Evolutionary conservation across 1,140 invertebrate genomes (phyloP), one percentile per base, ranked within the genome.

Genomic region (Ceratitis capitata): DNA sequence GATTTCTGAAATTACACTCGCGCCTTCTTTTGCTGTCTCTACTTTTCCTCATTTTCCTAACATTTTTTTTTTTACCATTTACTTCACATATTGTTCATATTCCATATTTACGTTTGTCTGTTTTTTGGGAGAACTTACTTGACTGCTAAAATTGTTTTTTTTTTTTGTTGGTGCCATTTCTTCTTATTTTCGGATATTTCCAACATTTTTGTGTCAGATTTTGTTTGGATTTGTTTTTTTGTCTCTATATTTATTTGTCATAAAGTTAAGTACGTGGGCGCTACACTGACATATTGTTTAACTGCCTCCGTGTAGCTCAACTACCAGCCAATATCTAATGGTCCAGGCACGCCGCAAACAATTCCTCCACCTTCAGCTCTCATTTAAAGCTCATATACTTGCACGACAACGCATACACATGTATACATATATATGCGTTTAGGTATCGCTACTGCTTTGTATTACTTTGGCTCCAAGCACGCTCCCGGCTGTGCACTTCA

Each of bases 241-340:
- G n/a, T n/a, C n/a, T n/a, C n/a, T n/a, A n/a, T 47, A 19, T 19
- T 69, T 69, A 39, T 69, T 69, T 69, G 64, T 39, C 69, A 78
- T 78, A 45, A 78, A 45, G 35, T 78, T 78, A 78, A 78, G 69
- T 78, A 45, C 39, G 69, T 78, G 69, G 69, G 69, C 69, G 69
- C n/a, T 78, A 23, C 69, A 45, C n/a, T 14, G 39, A 12, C 69
- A 78, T 78, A 78, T 47, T 78, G 69, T 47, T 78, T 78, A 78
- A 78, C 69, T 78, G 69, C 69, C 42, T 2, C 16, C n/a, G 5
- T 32, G 19, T 16, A 19, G 6, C 69, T 19, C 35, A 23, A 74
- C 69, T 69, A 10, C n/a, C 39, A n/a, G n/a, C n/a, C n/a, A n/a
- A n/a, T 9, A 19, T 23, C 7, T n/a, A 4, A 12, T 12, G 45